Evolutionary conservation across 1,140 invertebrate genomes (phyloP).

Genomic region (Archivesica marissinica): DNA sequence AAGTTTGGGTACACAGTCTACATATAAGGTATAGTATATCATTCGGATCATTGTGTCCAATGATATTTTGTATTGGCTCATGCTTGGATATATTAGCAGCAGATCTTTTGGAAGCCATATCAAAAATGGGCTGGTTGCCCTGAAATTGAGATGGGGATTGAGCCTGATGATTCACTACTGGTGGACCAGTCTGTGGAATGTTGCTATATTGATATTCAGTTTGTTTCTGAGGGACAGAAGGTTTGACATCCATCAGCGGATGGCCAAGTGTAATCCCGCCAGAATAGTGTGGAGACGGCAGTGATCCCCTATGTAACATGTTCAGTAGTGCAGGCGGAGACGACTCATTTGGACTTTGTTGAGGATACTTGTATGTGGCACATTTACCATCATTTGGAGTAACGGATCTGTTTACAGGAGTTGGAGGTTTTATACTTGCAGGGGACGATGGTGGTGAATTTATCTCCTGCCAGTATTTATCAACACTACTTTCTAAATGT

Average conservation of each 20-base stretch:
- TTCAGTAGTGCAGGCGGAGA: neutral
- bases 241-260: conserved; percentile 40
- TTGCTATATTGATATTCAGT: neutral
- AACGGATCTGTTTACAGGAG: neutral
- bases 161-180: neutral
- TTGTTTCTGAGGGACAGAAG: neutral
- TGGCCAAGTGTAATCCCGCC: conserved; percentile 56
- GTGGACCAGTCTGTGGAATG: neutral
- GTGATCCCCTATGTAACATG: neutral
- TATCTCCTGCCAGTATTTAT: conserved; percentile 69
- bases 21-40: conserved; percentile 81
- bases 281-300: conserved; percentile 27
- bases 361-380: conserved; percentile 2
- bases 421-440: neutral
- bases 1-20: conserved; percentile 78
- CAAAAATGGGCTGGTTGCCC: conserved; percentile 15
- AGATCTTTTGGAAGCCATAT: conserved; percentile 25
- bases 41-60: conserved; percentile 76
- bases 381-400: conserved; percentile 44
- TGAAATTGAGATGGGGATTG: neutral
- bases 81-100: conserved; percentile 73
- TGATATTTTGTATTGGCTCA: conserved; percentile 81
- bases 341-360: conserved; percentile 42
- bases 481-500: conserved; percentile 75
- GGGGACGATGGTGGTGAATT: conserved; percentile 47